phyloP scores from a whole-genome alignment of 2,113 vertebrate species.

The Rissa tridactyla region DNA sequence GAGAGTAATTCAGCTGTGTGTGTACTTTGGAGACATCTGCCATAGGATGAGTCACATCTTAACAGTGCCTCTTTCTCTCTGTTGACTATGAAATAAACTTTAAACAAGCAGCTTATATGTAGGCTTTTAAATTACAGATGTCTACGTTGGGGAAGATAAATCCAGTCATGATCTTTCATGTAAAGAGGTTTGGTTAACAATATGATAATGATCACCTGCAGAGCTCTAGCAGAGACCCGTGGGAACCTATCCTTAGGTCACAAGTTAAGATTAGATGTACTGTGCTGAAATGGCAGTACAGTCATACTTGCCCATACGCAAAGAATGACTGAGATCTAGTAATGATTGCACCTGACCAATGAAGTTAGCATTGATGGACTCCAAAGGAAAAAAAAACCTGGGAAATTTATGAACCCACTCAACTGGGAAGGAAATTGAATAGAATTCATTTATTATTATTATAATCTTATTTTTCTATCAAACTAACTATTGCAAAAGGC shows the following conservation, averaged over 20 bases:
- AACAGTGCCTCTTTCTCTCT: not conserved
- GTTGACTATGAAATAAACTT: not conserved
- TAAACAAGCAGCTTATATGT: not conserved
- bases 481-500: not conserved
- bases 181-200: not conserved
- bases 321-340: not conserved
- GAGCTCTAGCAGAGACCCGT: not conserved
- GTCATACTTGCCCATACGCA: not conserved
- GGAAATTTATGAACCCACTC: not conserved
- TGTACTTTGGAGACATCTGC: not conserved
- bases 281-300: not conserved
- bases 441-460: not conserved
- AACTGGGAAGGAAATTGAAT: not conserved
- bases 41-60: not conserved
- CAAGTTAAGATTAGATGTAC: not conserved
- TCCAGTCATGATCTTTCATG: not conserved
- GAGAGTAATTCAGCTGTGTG: not conserved
- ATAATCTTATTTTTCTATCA: not conserved
- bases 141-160: not conserved
- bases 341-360: not conserved
- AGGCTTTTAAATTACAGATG: not conserved
- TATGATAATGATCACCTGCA: not conserved
- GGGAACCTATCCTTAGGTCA: not conserved
- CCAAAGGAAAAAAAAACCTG: not conserved
- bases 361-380: not conserved